Base-by-base conservation (phyloP, 1,140 invertebrate genomes). In the Xylocopa sonorina region DNA sequence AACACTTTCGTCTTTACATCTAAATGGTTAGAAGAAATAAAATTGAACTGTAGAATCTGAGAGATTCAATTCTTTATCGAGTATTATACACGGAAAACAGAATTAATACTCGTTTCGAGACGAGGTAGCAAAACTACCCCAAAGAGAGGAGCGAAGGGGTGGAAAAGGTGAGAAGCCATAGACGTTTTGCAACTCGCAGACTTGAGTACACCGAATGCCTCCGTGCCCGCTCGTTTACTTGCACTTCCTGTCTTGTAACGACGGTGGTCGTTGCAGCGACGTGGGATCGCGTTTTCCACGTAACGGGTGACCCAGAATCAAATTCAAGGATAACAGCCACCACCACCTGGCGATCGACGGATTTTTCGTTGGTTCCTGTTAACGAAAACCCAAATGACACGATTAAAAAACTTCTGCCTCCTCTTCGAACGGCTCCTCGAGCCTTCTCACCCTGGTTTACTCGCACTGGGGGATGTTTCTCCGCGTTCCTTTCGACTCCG, bases 361-460 rank as follows among this genome's bases (percentile, higher is more conserved):
- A 29, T 48, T 55, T 46, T 68, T 41, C 38, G 24, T 50, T n/a
- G 55, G 50, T 38, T 69, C 68, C 41, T 46, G 66, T 68, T 43
- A 68, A 57, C 34, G 41, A 27, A 32, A 76, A 57, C 67, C 21
- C 24, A 41, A 12, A 58, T 58, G 46, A 48, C 64, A 21, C 27
- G 16, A 73, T 73, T 73, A 73, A 73, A 72, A 73, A 48, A 68
- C 64, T 73, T 73, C 48, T 16, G 21, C n/a, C 12, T n/a, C n/a
- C n/a, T n/a, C n/a, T n/a, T n/a, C n/a, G n/a, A n/a, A n/a, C n/a
- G n/a, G n/a, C 5, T 21, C 18, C n/a, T 46, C 24, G 48, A 73
- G n/a, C 43, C 21, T 60, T 57, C 46, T 60, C 55, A 3, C 50
- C n/a, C 27, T 6, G 2, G 16, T 18, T 9, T 32, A 32, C 3